Conservation (phyloP, 2,888 invertebrate genomes). For the Schizotus pectinicornis region DNA sequence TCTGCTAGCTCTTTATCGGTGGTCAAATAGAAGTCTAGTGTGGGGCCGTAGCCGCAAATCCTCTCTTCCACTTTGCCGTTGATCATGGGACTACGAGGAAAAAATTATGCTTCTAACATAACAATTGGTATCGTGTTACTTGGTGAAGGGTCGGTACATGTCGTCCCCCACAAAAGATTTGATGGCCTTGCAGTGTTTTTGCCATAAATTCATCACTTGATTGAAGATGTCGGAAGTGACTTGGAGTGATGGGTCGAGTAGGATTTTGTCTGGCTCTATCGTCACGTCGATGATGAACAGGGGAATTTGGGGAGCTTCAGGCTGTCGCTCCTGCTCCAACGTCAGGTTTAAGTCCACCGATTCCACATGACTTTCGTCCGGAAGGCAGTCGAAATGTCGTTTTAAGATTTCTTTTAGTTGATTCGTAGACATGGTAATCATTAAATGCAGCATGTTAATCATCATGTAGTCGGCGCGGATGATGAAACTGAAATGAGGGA, state of each 20-base stretch:
- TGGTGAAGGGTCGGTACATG: constrained; percentile 74
- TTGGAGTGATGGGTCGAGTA: constrained; percentile 67
- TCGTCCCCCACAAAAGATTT: constrained; percentile 75
- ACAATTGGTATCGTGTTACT: constrained; percentile 56
- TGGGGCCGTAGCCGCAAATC: constrained; percentile 76
- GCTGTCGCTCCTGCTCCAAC: constrained; percentile 63
- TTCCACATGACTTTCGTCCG: constrained; percentile 55
- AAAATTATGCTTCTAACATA: constrained; percentile 1
- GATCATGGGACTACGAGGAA: constrained; percentile 71
- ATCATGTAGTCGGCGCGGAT: constrained; percentile 75
- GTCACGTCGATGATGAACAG: constrained; percentile 68
- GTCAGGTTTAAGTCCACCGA: constrained; percentile 58
- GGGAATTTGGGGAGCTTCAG: constrained; percentile 63
- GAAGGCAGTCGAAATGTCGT: constrained; percentile 63
- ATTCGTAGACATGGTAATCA: constrained; percentile 68
- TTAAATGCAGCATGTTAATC: constrained; percentile 69
- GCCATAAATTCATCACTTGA: constrained; percentile 70
- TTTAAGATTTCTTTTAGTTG: constrained; percentile 65
- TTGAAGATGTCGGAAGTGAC: constrained; percentile 65
- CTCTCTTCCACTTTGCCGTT: constrained; percentile 83
- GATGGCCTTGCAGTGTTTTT: constrained; percentile 71
- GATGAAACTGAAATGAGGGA: constrained; percentile 66
- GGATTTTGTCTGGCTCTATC: constrained; percentile 51
- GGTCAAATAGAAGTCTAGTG: constrained; percentile 71
- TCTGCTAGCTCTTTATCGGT: constrained; percentile 67